Conservation (phyloP, 1,140 invertebrate species). For the Atta colombica region DNA sequence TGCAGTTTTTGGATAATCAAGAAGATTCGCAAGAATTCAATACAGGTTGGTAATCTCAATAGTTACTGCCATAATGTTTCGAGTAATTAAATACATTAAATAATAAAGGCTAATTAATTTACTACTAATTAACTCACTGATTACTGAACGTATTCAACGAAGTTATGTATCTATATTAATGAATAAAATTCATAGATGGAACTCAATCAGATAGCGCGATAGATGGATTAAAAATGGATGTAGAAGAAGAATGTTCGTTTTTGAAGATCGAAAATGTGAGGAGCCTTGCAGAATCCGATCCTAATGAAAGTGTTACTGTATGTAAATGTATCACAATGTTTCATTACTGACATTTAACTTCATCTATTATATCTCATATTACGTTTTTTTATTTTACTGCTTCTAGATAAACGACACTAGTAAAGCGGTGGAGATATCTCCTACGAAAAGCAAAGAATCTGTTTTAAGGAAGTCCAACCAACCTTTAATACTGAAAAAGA, state of each 20-base stretch:
- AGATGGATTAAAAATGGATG: conserved; percentile 44
- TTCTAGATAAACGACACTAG: conserved; percentile 79
- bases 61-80: not conserved
- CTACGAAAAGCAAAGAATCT: conserved; percentile 74
- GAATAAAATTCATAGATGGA: conserved; percentile 41
- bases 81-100: not conserved
- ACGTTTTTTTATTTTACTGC: not conserved
- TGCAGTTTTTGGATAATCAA: conserved; percentile 7
- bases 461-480: conserved; percentile 78
- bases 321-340: conserved; percentile 23
- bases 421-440: conserved; percentile 79
- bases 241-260: conserved; percentile 78
- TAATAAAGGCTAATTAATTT: not conserved
- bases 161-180: conserved; percentile 4
- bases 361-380: not conserved
- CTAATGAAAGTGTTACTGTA: conserved; percentile 70
- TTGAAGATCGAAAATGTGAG: conserved; percentile 84
- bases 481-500: conserved; percentile 81
- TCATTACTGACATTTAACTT: not conserved
- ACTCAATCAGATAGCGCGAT: conserved; percentile 3
- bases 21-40: not conserved
- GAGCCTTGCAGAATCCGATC: conserved; percentile 77
- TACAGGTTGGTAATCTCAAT: conserved; percentile 51
- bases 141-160: not conserved
- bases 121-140: no score